Base-by-base conservation (phyloP, 1,140 invertebrate species). In the Leptonema lineaticorne region DNA sequence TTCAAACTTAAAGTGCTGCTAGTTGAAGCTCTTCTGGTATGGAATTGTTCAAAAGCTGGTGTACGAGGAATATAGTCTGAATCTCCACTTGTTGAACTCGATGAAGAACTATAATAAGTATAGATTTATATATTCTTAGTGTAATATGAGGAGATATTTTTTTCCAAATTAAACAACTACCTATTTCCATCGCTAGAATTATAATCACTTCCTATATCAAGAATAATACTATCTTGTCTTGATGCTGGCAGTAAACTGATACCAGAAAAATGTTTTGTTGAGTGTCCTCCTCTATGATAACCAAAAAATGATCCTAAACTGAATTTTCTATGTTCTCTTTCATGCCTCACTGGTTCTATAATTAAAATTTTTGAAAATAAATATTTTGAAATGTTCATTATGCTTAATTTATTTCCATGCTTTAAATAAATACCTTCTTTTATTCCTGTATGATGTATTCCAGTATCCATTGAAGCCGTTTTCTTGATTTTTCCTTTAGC, bases 401-500 rank as follows among this genome's bases (percentile, higher is more conserved):
- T 48, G 6, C 11, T 16, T 48, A 48, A 16, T 48, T 53, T 53
- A n/a, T 53, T 53, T 53, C 18, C 18, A 33, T 62, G 41, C 11
- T n/a, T n/a, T n/a, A n/a, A n/a, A n/a, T n/a, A 16, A 28, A 20
- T 53, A 57, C 53, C 48, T 69, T 72, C 77, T 63, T 76, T 79
- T 33, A 75, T 74, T 24, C 81, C 81, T 14, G 80, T 81, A 58
- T 80, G 81, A 75, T 82, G 81, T 76, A 82, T 82, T 14, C 81
- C 81, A 4, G 81, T 81, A 48, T 82, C 81, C n/a, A 83, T 80
- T 0, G 80, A 82, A 0, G 81, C 69, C 1, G 80, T 83, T 69
- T 83, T 83, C 71, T 82, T 83, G 26, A 82, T 83, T 72, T 81
- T 81, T 1, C 77, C 75, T 45, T 77, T 81, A 2, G 78, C 79